A percentile compares a stretch with the other conserved stretches of the same genome.
These are phyloP conservation scores for Hirtodrosophila alboralis DNA, from an alignment of 2,888 invertebrate genomes.

Conservation along the genomic window DNA sequence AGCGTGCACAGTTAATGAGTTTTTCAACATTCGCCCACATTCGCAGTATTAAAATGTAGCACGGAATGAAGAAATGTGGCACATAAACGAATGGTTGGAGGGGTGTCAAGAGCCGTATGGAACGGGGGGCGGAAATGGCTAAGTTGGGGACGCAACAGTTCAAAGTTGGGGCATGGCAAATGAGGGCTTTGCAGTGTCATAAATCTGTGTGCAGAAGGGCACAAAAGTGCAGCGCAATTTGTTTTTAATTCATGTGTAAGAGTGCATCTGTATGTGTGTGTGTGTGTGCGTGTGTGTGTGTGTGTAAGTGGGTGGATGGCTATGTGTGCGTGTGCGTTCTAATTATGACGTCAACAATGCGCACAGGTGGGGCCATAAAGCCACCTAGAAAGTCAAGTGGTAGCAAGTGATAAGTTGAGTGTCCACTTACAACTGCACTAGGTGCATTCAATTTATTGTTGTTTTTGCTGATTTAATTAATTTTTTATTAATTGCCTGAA, in stretches of 20 bases:
- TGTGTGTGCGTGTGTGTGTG: slow-evolving; percentile 30
- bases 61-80: slow-evolving; percentile 72
- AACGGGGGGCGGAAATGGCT: not conserved
- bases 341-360: slow-evolving; percentile 74
- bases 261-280: slow-evolving; percentile 10
- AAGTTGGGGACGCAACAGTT: slow-evolving; percentile 27
- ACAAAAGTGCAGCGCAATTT: slow-evolving; percentile 74
- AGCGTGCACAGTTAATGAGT: slow-evolving; percentile 80
- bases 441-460: slow-evolving; percentile 32
- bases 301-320: slow-evolving; percentile 24
- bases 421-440: slow-evolving; percentile 50
- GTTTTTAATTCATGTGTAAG: slow-evolving; percentile 65
- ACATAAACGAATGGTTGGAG: slow-evolving; percentile 40
- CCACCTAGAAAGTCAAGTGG: slow-evolving; percentile 21
- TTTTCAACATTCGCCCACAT: slow-evolving; percentile 57
- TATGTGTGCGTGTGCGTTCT: slow-evolving; percentile 59
- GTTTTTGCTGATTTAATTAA: slow-evolving; percentile 37
- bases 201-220: slow-evolving; percentile 61
- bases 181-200: slow-evolving; percentile 58
- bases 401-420: slow-evolving; percentile 51
- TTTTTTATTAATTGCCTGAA: slow-evolving; percentile 42
- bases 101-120: slow-evolving; percentile 7
- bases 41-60: slow-evolving; percentile 70
- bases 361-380: slow-evolving; percentile 6
- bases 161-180: slow-evolving; percentile 12